A percentile compares a stretch with the other conserved stretches of the same genome.
phyloP scores from a whole-genome alignment of 2,113 vertebrate species.

The Ceyx melanurus region DNA sequence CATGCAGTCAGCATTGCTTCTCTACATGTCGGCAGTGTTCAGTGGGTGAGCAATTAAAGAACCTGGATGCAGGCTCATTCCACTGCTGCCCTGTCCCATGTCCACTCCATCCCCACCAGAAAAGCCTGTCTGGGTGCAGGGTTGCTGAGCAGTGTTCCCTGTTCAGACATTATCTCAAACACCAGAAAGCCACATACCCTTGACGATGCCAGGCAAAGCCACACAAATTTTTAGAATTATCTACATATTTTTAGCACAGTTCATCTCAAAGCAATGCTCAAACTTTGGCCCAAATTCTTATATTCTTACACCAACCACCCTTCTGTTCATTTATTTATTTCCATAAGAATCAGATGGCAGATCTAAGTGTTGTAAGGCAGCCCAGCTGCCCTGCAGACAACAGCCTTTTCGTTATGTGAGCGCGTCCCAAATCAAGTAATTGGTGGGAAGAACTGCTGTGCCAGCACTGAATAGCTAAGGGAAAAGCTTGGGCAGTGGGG shows the following conservation, averaged over 20 bases:
- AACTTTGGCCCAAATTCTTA: neutral
- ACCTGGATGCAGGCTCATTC: neutral
- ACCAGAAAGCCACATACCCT: neutral
- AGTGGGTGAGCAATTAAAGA: neutral
- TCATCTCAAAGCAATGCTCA: neutral
- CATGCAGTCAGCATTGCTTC: neutral
- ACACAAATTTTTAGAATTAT: neutral
- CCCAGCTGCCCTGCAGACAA: neutral
- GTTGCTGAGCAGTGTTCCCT: rapidly evolving
- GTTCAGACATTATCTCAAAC: neutral
- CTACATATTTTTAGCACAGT: neutral
- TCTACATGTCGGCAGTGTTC: neutral
- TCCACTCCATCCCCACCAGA: neutral
- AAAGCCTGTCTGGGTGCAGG: neutral
- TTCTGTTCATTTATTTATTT: neutral
- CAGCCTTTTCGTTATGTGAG: neutral
- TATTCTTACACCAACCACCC: neutral
- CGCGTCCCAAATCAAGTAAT: neutral
- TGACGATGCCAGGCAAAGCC: neutral
- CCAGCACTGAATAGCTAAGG: neutral
- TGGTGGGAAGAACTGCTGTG: neutral
- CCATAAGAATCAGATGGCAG: neutral
- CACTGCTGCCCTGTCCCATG: rapidly evolving
- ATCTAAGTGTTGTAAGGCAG: neutral
- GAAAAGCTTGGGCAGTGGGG: neutral